Base-by-base conservation (phyloP, 2,797 vertebrate genomes). In the Anniella stebbinsi region DNA sequence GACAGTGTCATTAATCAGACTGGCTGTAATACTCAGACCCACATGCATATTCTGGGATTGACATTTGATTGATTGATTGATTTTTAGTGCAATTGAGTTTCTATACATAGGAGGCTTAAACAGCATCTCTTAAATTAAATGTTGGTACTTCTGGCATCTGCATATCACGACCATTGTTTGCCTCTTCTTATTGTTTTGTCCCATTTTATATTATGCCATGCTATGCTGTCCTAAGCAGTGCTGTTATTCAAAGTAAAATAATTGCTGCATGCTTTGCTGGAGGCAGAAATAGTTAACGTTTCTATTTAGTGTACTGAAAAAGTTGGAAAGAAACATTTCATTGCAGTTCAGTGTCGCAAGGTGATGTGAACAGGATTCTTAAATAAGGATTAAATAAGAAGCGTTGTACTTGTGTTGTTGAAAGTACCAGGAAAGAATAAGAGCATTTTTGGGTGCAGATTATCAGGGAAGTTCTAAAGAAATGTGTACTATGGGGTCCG, bases 191-290 rank as follows among this genome's bases (percentile, higher is more conserved):
- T 4, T 60, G 0, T 28, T 90, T 93, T 86, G 77, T 89, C 75
- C 73, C 13, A 60, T 77, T 88, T 90, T 25, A 54, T 75, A 25
- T 3, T 7, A 4, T 75, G 36, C 72, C 8, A 4, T 75, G 36
- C 72, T 21, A 54, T 72, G 30, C 21, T 38, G 41, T n/a, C 7
- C 36, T 21, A 17, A 21, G 73, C 0, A 17, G 85, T 76, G 60
- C 3, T 91, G 23, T 86, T 51, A 87, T 84, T 25, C 77, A n/a
- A 77, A 87, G 10, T 54, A 76, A 63, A 88, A 92, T 91, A 88
- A 76, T 91, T 91, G 11, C 10, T 82, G 0, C 30, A 89, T 69
- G 92, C 38, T 18, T 5, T 89, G 30, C 60, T 91, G 25, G 86
- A 82, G 84, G 80, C 36, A 54, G 18, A 80, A 80, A 91, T 54